Evolutionary conservation across 2,888 invertebrate genomes (phyloP).

Genomic region (Eutolmus rufibarbis): DNA sequence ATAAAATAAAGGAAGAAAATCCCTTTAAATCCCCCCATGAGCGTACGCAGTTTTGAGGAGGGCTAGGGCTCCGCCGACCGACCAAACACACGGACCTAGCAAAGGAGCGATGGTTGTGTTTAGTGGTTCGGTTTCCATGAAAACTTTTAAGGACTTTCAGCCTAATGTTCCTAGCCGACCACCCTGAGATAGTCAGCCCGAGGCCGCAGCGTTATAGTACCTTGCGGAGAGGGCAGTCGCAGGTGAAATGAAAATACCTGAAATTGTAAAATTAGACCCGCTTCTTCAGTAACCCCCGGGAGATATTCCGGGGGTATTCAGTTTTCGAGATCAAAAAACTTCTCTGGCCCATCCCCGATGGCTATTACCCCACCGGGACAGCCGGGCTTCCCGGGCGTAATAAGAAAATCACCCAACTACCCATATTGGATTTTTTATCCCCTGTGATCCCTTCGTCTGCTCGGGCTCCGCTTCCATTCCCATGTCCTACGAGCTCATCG

Average conservation of each 20-base stretch:
- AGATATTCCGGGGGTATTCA: neutral
- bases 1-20: slow-evolving; percentile 20
- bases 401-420: slow-evolving; percentile 44
- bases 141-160: slow-evolving; percentile 30
- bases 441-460: slow-evolving; percentile 36
- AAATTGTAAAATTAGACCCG: slow-evolving; percentile 36
- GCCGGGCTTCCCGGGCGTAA: slow-evolving; percentile 25
- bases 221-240: neutral
- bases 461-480: slow-evolving; percentile 38
- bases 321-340: slow-evolving; percentile 33
- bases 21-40: slow-evolving; percentile 39
- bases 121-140: slow-evolving; percentile 34
- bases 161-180: neutral
- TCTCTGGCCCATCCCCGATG: neutral
- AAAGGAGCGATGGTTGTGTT: neutral
- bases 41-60: slow-evolving; percentile 4
- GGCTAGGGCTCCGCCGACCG: neutral
- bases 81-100: neutral
- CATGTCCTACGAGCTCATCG: slow-evolving; percentile 43
- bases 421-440: slow-evolving; percentile 38
- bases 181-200: neutral
- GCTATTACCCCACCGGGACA: slow-evolving; percentile 22
- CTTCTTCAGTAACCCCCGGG: neutral
- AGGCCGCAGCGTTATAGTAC: neutral
- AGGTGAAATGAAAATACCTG: slow-evolving; percentile 7